Base-by-base conservation (phyloP, 1,140 invertebrate genomes). In the Drosophila baimaii region DNA sequence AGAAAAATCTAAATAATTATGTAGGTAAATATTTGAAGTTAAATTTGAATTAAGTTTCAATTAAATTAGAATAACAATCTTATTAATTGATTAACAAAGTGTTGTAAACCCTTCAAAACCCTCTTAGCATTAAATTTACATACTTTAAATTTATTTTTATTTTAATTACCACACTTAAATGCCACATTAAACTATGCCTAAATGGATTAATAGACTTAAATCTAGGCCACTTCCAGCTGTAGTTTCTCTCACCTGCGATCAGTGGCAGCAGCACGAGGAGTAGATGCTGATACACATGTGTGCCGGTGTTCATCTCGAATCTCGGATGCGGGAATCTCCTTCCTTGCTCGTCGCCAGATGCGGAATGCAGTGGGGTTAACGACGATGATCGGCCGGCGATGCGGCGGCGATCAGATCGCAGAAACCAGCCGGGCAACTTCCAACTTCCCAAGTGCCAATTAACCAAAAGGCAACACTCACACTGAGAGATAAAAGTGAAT, bases 351-450 rank as follows among this genome's bases (percentile, higher is more conserved):
- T 31, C 27, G 46, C 65, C 33, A 65, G 29, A 17, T 35, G 65
- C 23, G 21, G 35, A 69, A 64, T 69, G 61, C 65, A 66, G 44
- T 52, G 62, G 46, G 46, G 35, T 29, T 31, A 35, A 25, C n/a
- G 17, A 21, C 8, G 51, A 54, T n/a, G 51, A 54, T n/a, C 29
- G 49, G 17, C 49, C 65, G 35, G 27, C 61, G 15, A 61, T 35
- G n/a, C n/a, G n/a, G 41, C 23, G 52, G 33, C 47, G 61, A 43
- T 29, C 35, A 13, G 59, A 65, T 13, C 29, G 29, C 46, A 69
- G 65, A 69, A 69, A 69, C 65, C 65, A 65, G 65, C n/a, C n/a
- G n/a, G 62, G 61, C 65, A 69, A 69, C 65, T 69, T 68, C 57
- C 64, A 68, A 49, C 64, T 39, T 61, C 37, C 37, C 56, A 54